Evolutionary conservation across 2,888 invertebrate genomes (phyloP), one percentile per base, ranked within the genome.

Genomic region (Aricia artaxerxes): DNA sequence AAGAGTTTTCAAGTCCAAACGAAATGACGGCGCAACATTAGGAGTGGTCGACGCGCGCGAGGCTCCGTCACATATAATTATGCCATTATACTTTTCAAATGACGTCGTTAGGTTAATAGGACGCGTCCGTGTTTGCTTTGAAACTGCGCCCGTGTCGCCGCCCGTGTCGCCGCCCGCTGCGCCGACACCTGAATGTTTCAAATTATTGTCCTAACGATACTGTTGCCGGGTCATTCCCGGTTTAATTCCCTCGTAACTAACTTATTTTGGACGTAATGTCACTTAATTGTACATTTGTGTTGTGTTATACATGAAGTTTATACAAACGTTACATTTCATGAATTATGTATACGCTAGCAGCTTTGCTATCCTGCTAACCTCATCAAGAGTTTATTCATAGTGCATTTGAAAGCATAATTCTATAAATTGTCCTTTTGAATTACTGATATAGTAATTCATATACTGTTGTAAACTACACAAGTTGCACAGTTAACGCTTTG

Each of bases 41-140:
- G 69, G 69, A 69, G 35, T 38, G 69, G 69, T 69, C 69, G 69
- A 9, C 24, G 6, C 61, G 24, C 24, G 61, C 61, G n/a, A n/a
- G 24, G 64, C 24, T 69, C 4, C 5, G 35, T 69, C 69, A 35
- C 38, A 69, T 69, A 38, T 69, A 69, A 69, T 69, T 35, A 69
- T 38, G 69, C 35, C 35, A 69, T 69, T 69, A 69, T 69, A 69
- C 69, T 69, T 69, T 69, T 38, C 13, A 69, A 69, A 69, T 69
- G 69, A 69, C 69, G 35, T 69, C 69, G 69, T 69, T 69, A 69
- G 69, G 69, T 69, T 69, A 69, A 69, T 69, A 69, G 69, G 69
- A 69, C 16, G 69, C 35, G 61, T 64, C 69, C 35, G 69, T 69
- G 69, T 69, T 69, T 69, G 35, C 69, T 69, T 69, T 69, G 69